Percentiles rank a stretch among this genome's conserved stretches.
Conservation (phyloP, 2,113 vertebrate genomes). For the Otolemur garnettii region DNA sequence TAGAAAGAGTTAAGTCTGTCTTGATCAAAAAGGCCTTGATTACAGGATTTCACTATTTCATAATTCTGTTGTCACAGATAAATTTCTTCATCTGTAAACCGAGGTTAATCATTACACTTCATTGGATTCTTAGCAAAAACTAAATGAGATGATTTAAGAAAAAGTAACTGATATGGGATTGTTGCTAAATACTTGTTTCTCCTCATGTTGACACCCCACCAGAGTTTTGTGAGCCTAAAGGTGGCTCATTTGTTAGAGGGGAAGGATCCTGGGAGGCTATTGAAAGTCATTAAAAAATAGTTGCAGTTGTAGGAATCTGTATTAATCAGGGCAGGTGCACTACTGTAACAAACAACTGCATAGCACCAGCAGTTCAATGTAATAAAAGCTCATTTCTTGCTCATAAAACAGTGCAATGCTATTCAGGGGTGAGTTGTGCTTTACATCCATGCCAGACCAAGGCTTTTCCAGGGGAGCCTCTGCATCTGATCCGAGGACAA, state of each 20-base stretch:
- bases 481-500: background rate
- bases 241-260: background rate
- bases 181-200: background rate
- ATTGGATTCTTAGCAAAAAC: background rate
- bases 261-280: background rate
- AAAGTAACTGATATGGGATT: background rate
- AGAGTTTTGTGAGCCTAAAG: background rate
- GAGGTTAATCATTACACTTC: background rate
- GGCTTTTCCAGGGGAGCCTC: background rate
- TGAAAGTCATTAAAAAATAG: background rate
- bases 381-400: background rate
- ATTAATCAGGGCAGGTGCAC: background rate
- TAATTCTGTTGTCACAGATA: background rate
- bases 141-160: background rate
- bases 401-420: background rate
- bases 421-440: fast-evolving
- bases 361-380: background rate
- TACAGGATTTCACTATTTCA: background rate
- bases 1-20: background rate
- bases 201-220: background rate
- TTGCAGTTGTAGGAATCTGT: background rate
- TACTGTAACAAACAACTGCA: background rate
- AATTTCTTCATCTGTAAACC: background rate
- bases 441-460: background rate
- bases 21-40: background rate